Evolutionary conservation across 2,888 invertebrate genomes (phyloP).

Genomic region (Mantis religiosa): DNA sequence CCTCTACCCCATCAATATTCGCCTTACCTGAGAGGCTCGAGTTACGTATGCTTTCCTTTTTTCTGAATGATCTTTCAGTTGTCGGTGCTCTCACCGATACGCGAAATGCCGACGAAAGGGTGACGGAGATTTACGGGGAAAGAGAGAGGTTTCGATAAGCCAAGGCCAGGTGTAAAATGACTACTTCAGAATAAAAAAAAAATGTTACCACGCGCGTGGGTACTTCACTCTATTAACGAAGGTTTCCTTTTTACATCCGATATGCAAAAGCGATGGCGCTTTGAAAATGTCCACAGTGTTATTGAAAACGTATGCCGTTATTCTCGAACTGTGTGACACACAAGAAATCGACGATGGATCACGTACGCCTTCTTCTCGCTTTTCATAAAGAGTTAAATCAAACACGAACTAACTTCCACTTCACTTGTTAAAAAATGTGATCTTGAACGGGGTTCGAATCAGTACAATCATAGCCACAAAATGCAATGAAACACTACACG

Average conservation of each 20-base stretch:
- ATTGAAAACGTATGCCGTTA: not conserved
- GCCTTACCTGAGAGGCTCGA: not conserved
- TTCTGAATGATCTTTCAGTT: not conserved
- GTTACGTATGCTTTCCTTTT: not conserved
- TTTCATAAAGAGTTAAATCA: not conserved
- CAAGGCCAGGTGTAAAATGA: not conserved
- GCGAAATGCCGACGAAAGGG: not conserved
- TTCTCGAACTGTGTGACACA: not conserved
- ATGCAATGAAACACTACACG: too few species aligned
- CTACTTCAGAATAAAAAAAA: not conserved
- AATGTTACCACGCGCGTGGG: not conserved
- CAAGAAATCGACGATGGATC: not conserved
- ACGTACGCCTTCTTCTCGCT: not conserved
- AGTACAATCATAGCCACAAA: too few species aligned
- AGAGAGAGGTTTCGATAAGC: not conserved
- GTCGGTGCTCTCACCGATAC: not conserved
- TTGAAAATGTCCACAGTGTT: not conserved
- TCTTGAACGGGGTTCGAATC: too few species aligned
- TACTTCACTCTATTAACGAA: not conserved
- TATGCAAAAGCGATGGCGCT: not conserved
- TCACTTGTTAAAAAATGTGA: too few species aligned
- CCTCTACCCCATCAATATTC: not conserved
- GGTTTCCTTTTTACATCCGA: not conserved
- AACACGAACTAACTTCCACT: too few species aligned
- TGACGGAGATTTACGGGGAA: not conserved